Percentiles rank a stretch among this genome's conserved stretches.
Conservation (phyloP, 2,113 vertebrate genomes). For the Cynocephalus volans region DNA sequence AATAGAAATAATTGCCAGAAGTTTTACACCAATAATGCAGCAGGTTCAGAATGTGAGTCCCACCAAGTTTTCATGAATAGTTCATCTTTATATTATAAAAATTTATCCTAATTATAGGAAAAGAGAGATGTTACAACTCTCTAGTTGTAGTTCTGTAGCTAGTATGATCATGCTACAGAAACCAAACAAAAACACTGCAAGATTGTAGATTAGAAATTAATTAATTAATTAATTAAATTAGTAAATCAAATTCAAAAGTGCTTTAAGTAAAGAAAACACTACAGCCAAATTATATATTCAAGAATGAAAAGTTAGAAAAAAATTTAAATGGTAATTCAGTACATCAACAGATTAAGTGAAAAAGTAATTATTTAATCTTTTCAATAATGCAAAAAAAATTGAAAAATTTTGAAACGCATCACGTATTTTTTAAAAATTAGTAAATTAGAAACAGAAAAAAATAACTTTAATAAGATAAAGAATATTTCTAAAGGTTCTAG, state of each 20-base stretch:
- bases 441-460: not conserved
- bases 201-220: not conserved
- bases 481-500: not conserved
- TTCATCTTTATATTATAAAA: not conserved
- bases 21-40: not conserved
- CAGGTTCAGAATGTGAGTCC: not conserved
- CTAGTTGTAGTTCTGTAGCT: not conserved
- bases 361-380: not conserved
- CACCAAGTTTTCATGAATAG: not conserved
- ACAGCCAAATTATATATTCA: not conserved
- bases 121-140: not conserved
- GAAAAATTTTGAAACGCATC: not conserved
- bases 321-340: not conserved
- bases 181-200: not conserved
- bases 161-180: not conserved
- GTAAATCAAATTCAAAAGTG: not conserved
- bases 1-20: not conserved
- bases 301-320: not conserved
- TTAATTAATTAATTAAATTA: not conserved
- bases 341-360: not conserved
- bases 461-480: not conserved
- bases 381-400: not conserved
- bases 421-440: not conserved
- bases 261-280: not conserved
- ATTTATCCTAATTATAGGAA: not conserved